Conservation (phyloP, 2,797 vertebrate species). For the Mastacembelus armatus region DNA sequence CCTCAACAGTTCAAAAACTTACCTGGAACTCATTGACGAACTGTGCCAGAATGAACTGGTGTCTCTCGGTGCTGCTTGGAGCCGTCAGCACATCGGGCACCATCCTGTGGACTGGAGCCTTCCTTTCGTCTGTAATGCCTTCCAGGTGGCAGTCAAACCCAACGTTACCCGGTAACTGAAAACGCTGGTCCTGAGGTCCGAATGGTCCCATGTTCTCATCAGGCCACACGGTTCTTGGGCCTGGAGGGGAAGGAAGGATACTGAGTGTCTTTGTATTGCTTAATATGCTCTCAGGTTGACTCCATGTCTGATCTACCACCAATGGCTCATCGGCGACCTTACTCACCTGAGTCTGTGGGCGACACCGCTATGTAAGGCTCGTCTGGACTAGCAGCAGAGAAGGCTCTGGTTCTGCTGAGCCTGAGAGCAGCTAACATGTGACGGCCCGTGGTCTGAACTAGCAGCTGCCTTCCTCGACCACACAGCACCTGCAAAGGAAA, state of each 20-base stretch:
- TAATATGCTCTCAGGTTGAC: background rate
- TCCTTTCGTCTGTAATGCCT: constrained; percentile 82
- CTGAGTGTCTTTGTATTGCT: background rate
- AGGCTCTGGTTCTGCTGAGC: constrained; percentile 81
- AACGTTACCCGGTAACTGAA: constrained; percentile 93
- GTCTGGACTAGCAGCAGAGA: constrained; percentile 93
- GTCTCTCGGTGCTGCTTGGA: constrained; percentile 88
- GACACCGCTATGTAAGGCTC: constrained; percentile 88
- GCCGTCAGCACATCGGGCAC: constrained; percentile 90
- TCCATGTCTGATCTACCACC: background rate
- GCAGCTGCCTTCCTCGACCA: constrained; percentile 83
- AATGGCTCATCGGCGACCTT: too few species aligned
- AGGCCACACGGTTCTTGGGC: constrained; percentile 93
- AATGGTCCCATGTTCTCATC: constrained; percentile 97
- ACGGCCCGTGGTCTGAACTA: constrained; percentile 85
- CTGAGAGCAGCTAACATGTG: constrained; percentile 84
- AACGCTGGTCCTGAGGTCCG: constrained; percentile 95
- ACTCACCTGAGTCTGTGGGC: constrained; percentile 87
- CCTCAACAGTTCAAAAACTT: constrained; percentile 17
- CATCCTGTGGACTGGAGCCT: constrained; percentile 71
- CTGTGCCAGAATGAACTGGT: constrained; percentile 93
- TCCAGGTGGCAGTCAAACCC: constrained; percentile 94
- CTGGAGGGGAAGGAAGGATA: constrained; percentile 64
- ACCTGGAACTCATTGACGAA: constrained; percentile 93
- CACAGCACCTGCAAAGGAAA: constrained; percentile 87